Conservation (phyloP, 2,888 invertebrate genomes). For the Athetis lepigone region DNA sequence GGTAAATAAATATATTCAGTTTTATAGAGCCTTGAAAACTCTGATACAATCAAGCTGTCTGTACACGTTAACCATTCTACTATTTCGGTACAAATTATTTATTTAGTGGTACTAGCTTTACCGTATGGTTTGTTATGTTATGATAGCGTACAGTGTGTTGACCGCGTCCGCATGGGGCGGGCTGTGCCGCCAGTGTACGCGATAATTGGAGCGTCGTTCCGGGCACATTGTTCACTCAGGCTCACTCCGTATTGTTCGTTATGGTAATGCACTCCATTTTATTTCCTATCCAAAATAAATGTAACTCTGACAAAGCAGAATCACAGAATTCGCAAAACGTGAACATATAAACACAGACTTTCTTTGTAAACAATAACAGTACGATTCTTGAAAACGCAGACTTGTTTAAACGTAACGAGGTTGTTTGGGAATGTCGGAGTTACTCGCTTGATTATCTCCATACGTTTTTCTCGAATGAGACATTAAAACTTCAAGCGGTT, state of each 20-base stretch:
- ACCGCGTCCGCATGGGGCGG: slow-evolving; percentile 41
- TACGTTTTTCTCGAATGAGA: slow-evolving; percentile 43
- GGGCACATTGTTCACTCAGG: slow-evolving; percentile 69
- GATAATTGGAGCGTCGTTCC: slow-evolving; percentile 80
- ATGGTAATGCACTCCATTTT: slow-evolving; percentile 71
- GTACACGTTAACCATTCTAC: slow-evolving; percentile 18
- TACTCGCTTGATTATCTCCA: slow-evolving; percentile 47
- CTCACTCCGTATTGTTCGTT: slow-evolving; percentile 67
- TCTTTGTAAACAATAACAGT: slow-evolving; percentile 55
- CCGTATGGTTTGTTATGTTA: slow-evolving; percentile 12
- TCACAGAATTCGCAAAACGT: slow-evolving; percentile 41
- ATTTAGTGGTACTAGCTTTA: slow-evolving; percentile 46
- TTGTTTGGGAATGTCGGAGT: slow-evolving; percentile 41
- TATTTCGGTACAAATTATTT: slow-evolving; percentile 47
- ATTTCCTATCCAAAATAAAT: slow-evolving; percentile 70
- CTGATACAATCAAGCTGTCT: slow-evolving; percentile 22
- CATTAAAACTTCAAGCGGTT: slow-evolving; percentile 29
- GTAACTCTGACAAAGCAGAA: slow-evolving; percentile 46
- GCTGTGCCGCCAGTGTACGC: slow-evolving; percentile 40
- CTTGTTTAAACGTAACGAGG: slow-evolving; percentile 30
- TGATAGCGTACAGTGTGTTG: slow-evolving; percentile 38
- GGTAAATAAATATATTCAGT: slow-evolving; percentile 33
- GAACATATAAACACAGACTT: slow-evolving; percentile 46
- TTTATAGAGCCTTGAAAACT: slow-evolving; percentile 29
- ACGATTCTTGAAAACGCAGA: slow-evolving; percentile 48